Evolutionary conservation across 1,140 invertebrate species (phyloP).

Genomic region (Apis laboriosa): DNA sequence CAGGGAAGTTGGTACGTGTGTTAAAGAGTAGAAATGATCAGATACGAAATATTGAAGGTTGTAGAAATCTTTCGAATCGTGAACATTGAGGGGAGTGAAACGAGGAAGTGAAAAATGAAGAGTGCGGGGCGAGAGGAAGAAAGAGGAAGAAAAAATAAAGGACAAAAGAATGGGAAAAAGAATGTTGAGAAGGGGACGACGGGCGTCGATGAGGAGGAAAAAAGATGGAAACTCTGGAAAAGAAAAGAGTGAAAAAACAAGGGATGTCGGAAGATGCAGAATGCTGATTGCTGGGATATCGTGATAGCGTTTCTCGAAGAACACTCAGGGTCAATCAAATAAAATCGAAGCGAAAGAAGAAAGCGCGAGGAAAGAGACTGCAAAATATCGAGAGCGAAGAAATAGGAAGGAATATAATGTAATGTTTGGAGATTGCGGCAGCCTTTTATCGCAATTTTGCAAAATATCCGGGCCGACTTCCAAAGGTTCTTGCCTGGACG

Average conservation of each 20-base stretch:
- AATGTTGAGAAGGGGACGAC: too few relatives aligned
- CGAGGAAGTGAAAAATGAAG: neutral
- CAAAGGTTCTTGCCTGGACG: neutral
- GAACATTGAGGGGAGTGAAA: neutral
- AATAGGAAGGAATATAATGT: neutral
- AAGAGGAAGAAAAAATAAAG: neutral
- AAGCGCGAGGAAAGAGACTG: neutral
- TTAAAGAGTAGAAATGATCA: conserved; percentile 40
- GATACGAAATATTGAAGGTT: conserved; percentile 40
- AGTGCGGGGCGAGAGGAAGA: neutral
- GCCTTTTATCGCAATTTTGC: conserved; percentile 9
- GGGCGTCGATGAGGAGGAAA: too few relatives aligned
- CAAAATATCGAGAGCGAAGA: conserved; percentile 20
- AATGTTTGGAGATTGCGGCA: conserved; percentile 8
- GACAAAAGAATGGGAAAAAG: neutral
- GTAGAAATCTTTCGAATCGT: conserved; percentile 21
- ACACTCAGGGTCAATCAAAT: conserved; percentile 51
- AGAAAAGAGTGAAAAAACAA: conserved; percentile 4
- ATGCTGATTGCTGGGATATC: conserved; percentile 55
- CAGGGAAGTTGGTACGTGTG: conserved; percentile 3
- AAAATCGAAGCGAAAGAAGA: conserved; percentile 32
- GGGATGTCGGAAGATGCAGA: conserved; percentile 25
- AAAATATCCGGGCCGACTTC: neutral
- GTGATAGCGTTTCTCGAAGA: conserved; percentile 30
- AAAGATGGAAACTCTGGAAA: neutral